Percentiles rank a stretch among this genome's conserved stretches.
These are phyloP conservation scores for Orchestes rusci DNA, from an alignment of 2,888 invertebrate species.

Conservation along the genomic window DNA sequence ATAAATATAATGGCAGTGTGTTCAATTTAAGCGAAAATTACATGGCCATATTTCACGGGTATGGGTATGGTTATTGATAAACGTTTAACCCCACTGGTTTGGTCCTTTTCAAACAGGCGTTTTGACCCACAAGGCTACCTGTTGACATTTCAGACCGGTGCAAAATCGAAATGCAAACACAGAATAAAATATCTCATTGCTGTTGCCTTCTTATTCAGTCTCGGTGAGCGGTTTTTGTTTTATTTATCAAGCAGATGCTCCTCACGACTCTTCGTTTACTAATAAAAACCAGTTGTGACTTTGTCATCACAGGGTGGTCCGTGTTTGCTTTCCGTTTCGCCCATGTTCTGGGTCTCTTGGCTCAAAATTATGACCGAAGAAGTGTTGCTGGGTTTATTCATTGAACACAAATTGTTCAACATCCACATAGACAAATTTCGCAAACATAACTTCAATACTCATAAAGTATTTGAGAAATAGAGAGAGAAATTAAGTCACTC, in stretches of 20 bases:
- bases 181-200: constrained; percentile 17
- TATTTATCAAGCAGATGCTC: constrained; percentile 23
- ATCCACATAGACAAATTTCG: no score
- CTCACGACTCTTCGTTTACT: constrained; percentile 23
- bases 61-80: constrained; percentile 25
- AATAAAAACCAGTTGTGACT: constrained; percentile 25
- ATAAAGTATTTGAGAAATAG: no score
- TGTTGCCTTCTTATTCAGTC: neutral
- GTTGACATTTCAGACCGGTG: constrained; percentile 19
- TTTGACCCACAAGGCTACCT: constrained; percentile 7
- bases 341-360: no score
- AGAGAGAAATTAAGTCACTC: no score
- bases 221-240: constrained; percentile 19
- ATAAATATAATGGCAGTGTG: constrained; percentile 22
- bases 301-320: constrained; percentile 23
- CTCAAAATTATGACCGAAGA: no score
- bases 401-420: no score
- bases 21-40: constrained; percentile 32
- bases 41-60: constrained; percentile 31
- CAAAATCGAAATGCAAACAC: constrained; percentile 20
- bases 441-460: no score
- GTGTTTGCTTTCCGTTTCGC: constrained; percentile 15
- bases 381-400: no score
- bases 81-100: no score
- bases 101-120: neutral